Conservation (phyloP, 2,113 vertebrate genomes). For the Engraulis encrasicolus region DNA sequence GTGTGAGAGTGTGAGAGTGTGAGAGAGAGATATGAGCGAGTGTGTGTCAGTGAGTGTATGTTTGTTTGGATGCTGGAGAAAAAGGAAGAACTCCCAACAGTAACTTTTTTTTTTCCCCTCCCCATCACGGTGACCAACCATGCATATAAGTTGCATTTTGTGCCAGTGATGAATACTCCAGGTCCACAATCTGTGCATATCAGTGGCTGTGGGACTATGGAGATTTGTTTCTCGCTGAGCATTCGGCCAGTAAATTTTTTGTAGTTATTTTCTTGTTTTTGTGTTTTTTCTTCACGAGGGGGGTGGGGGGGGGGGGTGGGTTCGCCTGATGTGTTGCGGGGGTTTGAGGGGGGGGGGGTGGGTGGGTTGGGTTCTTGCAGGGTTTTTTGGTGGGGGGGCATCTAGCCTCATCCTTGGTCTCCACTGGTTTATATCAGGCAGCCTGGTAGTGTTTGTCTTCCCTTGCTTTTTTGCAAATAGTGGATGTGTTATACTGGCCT, state of each 20-base stretch:
- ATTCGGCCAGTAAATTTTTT: neutral
- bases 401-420: neutral
- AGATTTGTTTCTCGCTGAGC: neutral
- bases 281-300: too few relatives aligned
- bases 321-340: too few relatives aligned
- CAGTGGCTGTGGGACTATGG: neutral
- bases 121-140: neutral
- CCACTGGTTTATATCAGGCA: neutral
- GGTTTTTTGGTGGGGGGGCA: neutral
- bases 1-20: neutral
- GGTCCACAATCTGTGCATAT: neutral
- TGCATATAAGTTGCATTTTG: too few relatives aligned
- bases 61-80: neutral
- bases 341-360: too few relatives aligned
- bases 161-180: neutral
- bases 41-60: neutral
- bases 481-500: too few relatives aligned
- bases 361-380: neutral
- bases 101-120: neutral
- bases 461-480: too few relatives aligned
- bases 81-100: neutral
- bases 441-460: neutral
- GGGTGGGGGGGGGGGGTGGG: too few relatives aligned
- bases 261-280: too few relatives aligned
- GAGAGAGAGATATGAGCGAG: conserved; percentile 3